Percentiles rank a stretch among this genome's conserved stretches.
phyloP scores from a whole-genome alignment of 1,140 invertebrate genomes.

The Liolophura sinensis region DNA sequence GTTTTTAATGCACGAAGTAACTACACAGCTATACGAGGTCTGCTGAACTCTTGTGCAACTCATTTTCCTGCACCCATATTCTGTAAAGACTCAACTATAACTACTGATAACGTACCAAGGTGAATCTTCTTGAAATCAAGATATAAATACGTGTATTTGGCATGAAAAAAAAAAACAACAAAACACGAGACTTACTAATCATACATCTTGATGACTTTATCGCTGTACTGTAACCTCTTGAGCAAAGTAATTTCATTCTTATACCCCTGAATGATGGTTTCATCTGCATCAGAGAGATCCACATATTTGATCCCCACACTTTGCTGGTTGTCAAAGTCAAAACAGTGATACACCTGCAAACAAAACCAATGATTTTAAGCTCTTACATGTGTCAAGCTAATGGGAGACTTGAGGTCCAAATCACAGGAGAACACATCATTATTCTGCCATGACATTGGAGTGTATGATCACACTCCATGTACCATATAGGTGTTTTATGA shows the following conservation, averaged over 20 bases:
- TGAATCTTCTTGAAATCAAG: neutral
- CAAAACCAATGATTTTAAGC: conserved; percentile 3
- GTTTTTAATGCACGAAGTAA: too few relatives aligned
- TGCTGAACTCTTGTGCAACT: too few relatives aligned
- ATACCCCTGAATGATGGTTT: conserved; percentile 75
- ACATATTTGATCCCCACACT: conserved; percentile 66
- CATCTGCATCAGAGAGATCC: conserved; percentile 58
- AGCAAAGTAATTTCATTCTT: conserved; percentile 89
- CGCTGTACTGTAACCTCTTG: conserved; percentile 79
- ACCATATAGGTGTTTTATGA: too few relatives aligned
- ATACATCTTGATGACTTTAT: conserved; percentile 80
- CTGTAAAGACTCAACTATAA: too few relatives aligned
- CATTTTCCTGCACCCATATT: too few relatives aligned
- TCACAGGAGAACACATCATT: neutral
- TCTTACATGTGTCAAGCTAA: neutral
- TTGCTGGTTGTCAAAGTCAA: conserved; percentile 49
- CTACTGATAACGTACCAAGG: neutral
- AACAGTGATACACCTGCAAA: conserved; percentile 57
- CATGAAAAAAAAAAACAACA: neutral
- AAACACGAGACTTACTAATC: conserved; percentile 76
- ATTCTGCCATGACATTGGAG: too few relatives aligned
- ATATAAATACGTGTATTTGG: neutral
- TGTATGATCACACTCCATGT: too few relatives aligned
- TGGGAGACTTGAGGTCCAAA: neutral
- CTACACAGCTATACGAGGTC: too few relatives aligned